Evolutionary conservation across 2,888 invertebrate genomes (phyloP), one percentile per base, ranked within the genome.

Genomic region (Strigamia crassipes): DNA sequence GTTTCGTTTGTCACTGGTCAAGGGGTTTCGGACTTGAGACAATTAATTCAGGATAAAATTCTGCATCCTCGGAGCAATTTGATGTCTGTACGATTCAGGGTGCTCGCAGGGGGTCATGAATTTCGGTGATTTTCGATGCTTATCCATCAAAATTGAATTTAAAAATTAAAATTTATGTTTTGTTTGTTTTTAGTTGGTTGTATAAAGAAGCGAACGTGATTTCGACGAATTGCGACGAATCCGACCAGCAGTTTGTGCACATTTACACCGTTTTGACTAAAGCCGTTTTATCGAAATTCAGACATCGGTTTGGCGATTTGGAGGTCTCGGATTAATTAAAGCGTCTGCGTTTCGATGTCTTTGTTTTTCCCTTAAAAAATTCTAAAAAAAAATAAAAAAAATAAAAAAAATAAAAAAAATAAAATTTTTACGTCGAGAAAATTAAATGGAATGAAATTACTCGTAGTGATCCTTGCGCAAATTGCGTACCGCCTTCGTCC

Each of bases 121-220:
- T 66, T 23, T 1, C 23, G 66, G 66, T 66, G 27, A 27, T 27
- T 66, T 66, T 6, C 8, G 66, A 66, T n/a, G n/a, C n/a, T n/a
- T n/a, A n/a, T n/a, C n/a, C n/a, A n/a, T n/a, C n/a, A n/a, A n/a
- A n/a, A n/a, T n/a, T n/a, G n/a, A n/a, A n/a, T n/a, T n/a, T n/a
- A n/a, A n/a, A n/a, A n/a, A n/a, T n/a, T n/a, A n/a, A n/a, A n/a
- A n/a, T n/a, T n/a, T n/a, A n/a, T n/a, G n/a, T n/a, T n/a, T n/a
- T n/a, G n/a, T n/a, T n/a, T n/a, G n/a, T 79, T 80, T 85, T 41
- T 85, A 87, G 87, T 18, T 93, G 93, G 93, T 86, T 93, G 27
- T 91, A 92, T 84, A 92, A 91, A 85, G 90, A 93, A 86, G 88
- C 91, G 0, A 90, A 92, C 0, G 91, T 93, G 3, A 88, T 89